A percentile compares a stretch with the other conserved stretches of the same genome.
These are phyloP conservation scores for Halyomorpha halys DNA, from an alignment of 1,140 invertebrate species.

Conservation along the genomic window DNA sequence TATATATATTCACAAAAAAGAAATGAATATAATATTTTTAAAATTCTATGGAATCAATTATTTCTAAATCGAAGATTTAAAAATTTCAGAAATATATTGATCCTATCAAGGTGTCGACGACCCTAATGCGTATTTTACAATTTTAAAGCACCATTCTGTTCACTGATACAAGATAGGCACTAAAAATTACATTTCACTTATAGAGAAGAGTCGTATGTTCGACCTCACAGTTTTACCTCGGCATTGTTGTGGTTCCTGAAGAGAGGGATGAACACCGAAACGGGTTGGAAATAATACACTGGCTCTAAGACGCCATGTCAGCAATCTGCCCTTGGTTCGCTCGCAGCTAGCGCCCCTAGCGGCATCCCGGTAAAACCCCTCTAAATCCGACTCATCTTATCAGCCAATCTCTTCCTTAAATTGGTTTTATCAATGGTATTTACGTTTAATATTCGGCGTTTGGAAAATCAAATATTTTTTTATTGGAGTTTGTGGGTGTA, in stretches of 20 bases:
- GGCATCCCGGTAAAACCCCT: slow-evolving; percentile 15
- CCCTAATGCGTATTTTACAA: slow-evolving; percentile 30
- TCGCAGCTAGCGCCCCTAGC: slow-evolving; percentile 22
- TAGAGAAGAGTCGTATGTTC: no score
- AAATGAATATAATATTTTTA: not conserved
- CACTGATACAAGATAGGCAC: no score
- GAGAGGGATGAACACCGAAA: slow-evolving; percentile 24
- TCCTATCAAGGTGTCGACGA: slow-evolving; percentile 28
- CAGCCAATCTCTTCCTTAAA: not conserved
- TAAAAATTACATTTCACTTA: no score
- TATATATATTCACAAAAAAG: not conserved
- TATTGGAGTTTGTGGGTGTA: not conserved
- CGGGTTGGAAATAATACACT: slow-evolving; percentile 25
- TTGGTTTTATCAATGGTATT: not conserved
- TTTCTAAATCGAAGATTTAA: not conserved
- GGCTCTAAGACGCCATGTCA: slow-evolving; percentile 28
- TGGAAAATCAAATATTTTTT: not conserved
- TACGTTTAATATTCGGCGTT: not conserved
- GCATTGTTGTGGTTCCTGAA: slow-evolving; percentile 23
- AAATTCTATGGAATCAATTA: not conserved
- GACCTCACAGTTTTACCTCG: slow-evolving; percentile 16
- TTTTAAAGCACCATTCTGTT: slow-evolving; percentile 8
- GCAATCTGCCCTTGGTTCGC: slow-evolving; percentile 23
- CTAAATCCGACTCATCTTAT: slow-evolving; percentile 3
- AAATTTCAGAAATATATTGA: slow-evolving; percentile 26